phyloP scores from a whole-genome alignment of 2,888 invertebrate species.

The Seira musarum region DNA sequence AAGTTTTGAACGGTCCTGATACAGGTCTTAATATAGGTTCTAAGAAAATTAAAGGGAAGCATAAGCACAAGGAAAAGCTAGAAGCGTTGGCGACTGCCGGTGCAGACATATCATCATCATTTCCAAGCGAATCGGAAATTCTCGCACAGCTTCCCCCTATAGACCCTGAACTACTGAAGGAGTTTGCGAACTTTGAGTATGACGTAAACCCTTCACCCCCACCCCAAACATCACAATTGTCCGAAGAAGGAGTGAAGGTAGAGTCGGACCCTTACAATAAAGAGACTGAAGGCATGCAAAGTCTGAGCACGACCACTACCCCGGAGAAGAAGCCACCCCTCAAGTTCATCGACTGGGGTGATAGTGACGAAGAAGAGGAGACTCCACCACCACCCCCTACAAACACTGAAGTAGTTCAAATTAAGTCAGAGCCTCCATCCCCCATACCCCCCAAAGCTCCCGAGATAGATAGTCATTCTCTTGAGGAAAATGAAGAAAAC shows the following conservation, averaged over 20 bases:
- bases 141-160: conserved; percentile 80
- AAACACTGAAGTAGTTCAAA: conserved; percentile 14
- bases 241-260: conserved; percentile 50
- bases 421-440: not conserved
- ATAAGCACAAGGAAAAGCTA: conserved; percentile 30
- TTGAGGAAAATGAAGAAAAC: not conserved
- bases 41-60: conserved; percentile 45
- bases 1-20: conserved; percentile 41
- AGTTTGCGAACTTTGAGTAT: conserved; percentile 69
- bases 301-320: conserved; percentile 53
- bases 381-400: not conserved
- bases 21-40: not conserved
- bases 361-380: conserved; percentile 61
- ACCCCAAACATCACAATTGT: conserved; percentile 16
- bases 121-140: conserved; percentile 77
- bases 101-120: conserved; percentile 25
- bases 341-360: conserved; percentile 66
- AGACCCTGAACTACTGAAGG: conserved; percentile 76
- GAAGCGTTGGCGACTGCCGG: conserved; percentile 68
- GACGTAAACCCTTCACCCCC: conserved; percentile 44
- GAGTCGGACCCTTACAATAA: conserved; percentile 45
- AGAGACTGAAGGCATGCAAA: conserved; percentile 49
- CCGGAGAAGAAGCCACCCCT: conserved; percentile 34
- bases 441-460: too few relatives aligned
- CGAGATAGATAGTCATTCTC: not conserved